These are phyloP conservation scores for Caenorhabditis inopinata DNA, from an alignment of 1,140 invertebrate species.

Conservation along the genomic window DNA sequence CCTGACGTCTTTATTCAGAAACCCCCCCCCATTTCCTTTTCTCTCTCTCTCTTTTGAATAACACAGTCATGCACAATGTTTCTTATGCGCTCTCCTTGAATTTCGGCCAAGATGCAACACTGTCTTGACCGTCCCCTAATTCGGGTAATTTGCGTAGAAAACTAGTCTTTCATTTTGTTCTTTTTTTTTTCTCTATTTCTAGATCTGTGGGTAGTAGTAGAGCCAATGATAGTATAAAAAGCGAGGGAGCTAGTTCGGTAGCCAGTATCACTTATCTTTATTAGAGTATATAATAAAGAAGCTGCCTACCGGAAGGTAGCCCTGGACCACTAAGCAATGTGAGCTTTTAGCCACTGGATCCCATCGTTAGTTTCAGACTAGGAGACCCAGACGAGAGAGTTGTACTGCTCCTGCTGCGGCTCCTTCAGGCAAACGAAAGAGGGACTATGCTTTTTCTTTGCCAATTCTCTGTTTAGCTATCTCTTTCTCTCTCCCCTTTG, in stretches of 20 bases:
- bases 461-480: slow-evolving; percentile 19
- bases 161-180: slow-evolving; percentile 10
- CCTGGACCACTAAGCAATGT: neutral
- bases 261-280: no score
- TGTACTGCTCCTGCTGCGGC: slow-evolving; percentile 8
- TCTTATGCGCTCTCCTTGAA: neutral
- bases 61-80: slow-evolving; percentile 5
- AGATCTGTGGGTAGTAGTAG: no score
- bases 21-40: neutral
- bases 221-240: no score
- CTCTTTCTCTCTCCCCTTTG: neutral
- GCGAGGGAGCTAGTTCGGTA: no score
- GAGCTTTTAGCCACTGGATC: neutral
- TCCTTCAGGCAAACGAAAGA: slow-evolving; percentile 10
- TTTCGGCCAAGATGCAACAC: neutral
- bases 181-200: neutral
- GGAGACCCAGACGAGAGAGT: slow-evolving; percentile 3
- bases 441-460: slow-evolving; percentile 5
- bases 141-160: neutral
- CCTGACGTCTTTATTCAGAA: neutral
- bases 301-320: neutral
- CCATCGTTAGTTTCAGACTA: neutral
- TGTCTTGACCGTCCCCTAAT: slow-evolving; percentile 7
- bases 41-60: no score
- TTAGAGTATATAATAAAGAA: no score